phyloP scores from a whole-genome alignment of 1,140 invertebrate species.

The Tribolium madens region DNA sequence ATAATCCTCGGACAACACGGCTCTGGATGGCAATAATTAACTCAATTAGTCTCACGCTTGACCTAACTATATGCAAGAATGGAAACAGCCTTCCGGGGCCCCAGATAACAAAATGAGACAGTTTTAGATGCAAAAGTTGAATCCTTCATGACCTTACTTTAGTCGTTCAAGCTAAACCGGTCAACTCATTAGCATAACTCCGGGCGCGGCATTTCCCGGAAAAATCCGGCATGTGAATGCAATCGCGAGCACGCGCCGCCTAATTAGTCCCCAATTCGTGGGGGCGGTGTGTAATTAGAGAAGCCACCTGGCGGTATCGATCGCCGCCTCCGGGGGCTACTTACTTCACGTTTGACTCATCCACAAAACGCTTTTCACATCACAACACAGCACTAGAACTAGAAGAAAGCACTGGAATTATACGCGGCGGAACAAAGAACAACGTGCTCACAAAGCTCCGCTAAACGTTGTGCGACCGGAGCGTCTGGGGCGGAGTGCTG shows the following conservation, averaged over 20 bases:
- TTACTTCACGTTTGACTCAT: not conserved
- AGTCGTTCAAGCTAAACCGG: constrained; percentile 2
- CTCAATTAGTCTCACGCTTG: constrained; percentile 27
- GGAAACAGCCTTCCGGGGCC: too few species aligned
- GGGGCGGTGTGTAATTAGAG: not conserved
- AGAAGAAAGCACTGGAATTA: not conserved
- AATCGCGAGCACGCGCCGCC: not conserved
- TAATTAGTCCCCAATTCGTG: constrained; percentile 10
- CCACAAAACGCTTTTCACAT: not conserved
- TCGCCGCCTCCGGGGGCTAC: not conserved
- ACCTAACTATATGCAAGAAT: not conserved
- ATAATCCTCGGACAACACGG: constrained; percentile 41
- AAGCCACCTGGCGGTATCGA: constrained; percentile 6
- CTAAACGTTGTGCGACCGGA: constrained; percentile 31
- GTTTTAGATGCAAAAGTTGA: not conserved
- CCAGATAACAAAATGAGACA: too few species aligned
- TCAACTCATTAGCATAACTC: constrained; percentile 5
- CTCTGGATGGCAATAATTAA: constrained; percentile 35
- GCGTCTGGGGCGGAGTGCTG: constrained; percentile 45
- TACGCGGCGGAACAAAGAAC: constrained; percentile 40
- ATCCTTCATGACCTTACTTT: constrained; percentile 3
- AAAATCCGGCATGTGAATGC: constrained; percentile 4
- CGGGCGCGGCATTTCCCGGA: constrained; percentile 13
- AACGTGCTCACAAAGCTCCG: constrained; percentile 36
- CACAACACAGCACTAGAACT: constrained; percentile 14